Percentiles rank a stretch among this genome's conserved stretches.
Evolutionary conservation across 2,888 invertebrate genomes (phyloP).

Genomic region (Cheilosia scutellata): DNA sequence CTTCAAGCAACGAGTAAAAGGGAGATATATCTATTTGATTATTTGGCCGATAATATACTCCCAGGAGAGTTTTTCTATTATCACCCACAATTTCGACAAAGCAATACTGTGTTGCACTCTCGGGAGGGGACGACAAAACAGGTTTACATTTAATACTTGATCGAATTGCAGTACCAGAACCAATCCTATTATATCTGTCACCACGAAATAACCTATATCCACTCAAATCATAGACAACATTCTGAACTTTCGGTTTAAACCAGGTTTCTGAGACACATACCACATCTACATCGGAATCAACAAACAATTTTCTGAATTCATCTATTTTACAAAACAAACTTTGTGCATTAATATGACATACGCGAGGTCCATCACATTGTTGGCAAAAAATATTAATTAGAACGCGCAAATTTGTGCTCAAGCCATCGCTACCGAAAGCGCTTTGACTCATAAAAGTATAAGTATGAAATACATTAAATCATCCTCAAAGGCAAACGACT

Average conservation of each 20-base stretch:
- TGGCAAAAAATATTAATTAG: no score
- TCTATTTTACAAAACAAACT: constrained; percentile 2
- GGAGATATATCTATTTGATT: background rate
- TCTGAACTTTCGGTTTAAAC: background rate
- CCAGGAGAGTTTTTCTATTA: background rate
- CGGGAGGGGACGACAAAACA: background rate
- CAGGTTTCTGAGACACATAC: background rate
- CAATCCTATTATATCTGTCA: background rate
- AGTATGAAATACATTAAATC: no score
- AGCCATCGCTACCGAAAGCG: no score
- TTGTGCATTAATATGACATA: constrained; percentile 6
- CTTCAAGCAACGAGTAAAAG: background rate
- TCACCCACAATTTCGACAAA: background rate
- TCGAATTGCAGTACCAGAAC: background rate
- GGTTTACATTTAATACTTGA: constrained; percentile 3
- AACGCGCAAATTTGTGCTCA: no score
- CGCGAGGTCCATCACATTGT: background rate
- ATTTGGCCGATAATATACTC: background rate
- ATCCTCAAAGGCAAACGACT: no score
- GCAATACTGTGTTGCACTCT: background rate
- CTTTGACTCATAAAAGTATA: no score
- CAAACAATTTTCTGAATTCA: constrained; percentile 1
- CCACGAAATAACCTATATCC: background rate
- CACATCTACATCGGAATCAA: background rate
- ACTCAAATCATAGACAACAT: background rate